phyloP scores from a whole-genome alignment of 1,140 invertebrate genomes.

The Phocides pigmalion region DNA sequence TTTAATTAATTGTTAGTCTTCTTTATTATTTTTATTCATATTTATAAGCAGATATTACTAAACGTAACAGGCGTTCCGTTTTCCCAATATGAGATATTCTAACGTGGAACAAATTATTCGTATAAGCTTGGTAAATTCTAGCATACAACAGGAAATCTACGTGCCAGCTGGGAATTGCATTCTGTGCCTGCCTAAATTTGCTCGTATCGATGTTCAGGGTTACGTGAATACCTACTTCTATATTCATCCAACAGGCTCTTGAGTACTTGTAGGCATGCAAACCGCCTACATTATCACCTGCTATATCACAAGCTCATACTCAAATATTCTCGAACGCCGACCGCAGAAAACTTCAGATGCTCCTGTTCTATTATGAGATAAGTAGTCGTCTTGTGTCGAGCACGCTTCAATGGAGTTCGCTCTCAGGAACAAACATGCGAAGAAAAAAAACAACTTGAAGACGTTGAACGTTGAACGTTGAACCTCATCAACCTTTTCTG shows the following conservation, averaged over 20 bases:
- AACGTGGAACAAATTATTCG: background rate
- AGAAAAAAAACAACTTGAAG: background rate
- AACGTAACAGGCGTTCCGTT: background rate
- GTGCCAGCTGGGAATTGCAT: background rate
- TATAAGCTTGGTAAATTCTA: background rate
- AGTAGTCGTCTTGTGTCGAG: constrained; percentile 8
- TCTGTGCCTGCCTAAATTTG: background rate
- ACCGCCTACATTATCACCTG: background rate
- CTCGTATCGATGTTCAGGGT: background rate
- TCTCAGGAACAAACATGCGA: background rate
- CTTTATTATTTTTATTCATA: no score
- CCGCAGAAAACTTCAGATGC: constrained; percentile 2
- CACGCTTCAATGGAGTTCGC: constrained; percentile 2
- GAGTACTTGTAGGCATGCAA: background rate
- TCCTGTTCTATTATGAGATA: background rate
- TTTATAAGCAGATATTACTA: background rate
- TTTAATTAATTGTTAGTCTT: no score
- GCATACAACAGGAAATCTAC: background rate
- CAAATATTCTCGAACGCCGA: constrained; percentile 1
- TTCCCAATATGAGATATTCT: background rate
- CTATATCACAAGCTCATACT: background rate
- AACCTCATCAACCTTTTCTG: background rate
- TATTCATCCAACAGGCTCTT: background rate
- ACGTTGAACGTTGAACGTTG: no score
- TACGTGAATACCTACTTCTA: background rate